Conservation (phyloP, 2,113 vertebrate genomes). For the Scalopus aquaticus region DNA sequence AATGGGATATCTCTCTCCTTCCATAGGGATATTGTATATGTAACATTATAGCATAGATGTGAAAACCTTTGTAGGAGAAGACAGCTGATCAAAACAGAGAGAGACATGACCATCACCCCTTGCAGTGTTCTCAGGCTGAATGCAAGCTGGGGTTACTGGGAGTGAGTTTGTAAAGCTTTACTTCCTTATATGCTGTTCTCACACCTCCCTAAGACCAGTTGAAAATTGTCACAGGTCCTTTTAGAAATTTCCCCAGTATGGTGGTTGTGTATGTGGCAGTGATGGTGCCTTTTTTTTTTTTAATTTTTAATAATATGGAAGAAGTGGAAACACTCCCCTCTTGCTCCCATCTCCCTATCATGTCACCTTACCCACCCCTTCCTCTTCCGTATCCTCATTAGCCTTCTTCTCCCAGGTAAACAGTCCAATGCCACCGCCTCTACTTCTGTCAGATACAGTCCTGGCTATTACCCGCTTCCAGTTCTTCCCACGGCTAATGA, state of each 20-base stretch:
- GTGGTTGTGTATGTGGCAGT: neutral
- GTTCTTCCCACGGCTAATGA: neutral
- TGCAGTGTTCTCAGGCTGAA: neutral
- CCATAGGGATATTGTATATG: neutral
- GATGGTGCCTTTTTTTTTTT: conserved; percentile 14
- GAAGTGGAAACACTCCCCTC: neutral
- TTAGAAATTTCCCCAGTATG: neutral
- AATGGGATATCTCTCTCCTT: neutral
- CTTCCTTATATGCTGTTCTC: neutral
- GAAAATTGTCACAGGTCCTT: neutral
- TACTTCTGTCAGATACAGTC: neutral
- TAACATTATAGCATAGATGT: neutral
- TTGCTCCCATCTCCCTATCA: neutral
- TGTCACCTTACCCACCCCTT: neutral
- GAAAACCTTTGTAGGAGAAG: neutral
- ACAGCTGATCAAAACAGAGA: neutral
- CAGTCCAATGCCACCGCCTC: neutral
- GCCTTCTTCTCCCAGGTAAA: neutral
- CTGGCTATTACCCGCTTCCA: neutral
- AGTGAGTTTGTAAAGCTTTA: neutral
- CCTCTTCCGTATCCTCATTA: neutral
- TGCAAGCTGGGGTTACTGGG: neutral
- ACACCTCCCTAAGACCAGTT: neutral
- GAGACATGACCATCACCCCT: neutral
- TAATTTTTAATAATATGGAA: conserved; percentile 1